These are phyloP conservation scores for Sycophila texana DNA, from an alignment of 2,888 invertebrate genomes.

Conservation along the genomic window DNA sequence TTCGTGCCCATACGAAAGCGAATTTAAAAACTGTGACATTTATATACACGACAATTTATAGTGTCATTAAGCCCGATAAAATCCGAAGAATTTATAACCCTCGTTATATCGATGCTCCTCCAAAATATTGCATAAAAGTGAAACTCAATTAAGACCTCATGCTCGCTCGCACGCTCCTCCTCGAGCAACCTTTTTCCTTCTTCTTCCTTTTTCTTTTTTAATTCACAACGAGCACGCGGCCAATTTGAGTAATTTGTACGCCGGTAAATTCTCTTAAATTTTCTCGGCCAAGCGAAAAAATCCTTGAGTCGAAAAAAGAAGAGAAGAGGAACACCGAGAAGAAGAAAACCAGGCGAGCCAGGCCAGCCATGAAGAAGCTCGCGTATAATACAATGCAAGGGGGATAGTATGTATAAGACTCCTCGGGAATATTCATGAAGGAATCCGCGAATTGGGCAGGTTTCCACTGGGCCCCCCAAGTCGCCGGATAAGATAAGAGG, in stretches of 20 bases:
- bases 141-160: slow-evolving; percentile 39
- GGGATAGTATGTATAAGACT: neutral
- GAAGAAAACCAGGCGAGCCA: neutral
- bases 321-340: neutral
- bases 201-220: neutral
- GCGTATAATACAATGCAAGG: slow-evolving; percentile 37
- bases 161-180: neutral
- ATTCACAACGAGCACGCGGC: neutral
- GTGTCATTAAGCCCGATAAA: slow-evolving; percentile 42
- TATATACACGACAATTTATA: slow-evolving; percentile 35
- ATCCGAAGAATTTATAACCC: slow-evolving; percentile 32
- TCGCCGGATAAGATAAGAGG: slow-evolving; percentile 52
- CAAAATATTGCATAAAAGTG: slow-evolving; percentile 52
- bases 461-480: slow-evolving; percentile 53
- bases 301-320: neutral
- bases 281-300: neutral
- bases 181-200: neutral
- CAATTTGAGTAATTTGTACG: slow-evolving; percentile 44
- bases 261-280: slow-evolving; percentile 20
- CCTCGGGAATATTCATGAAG: slow-evolving; percentile 52
- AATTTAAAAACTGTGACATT: slow-evolving; percentile 16
- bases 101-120: neutral
- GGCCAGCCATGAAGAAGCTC: neutral
- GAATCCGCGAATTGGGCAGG: slow-evolving; percentile 52
- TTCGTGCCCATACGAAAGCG: neutral